Evolutionary conservation across 2,888 invertebrate species (phyloP), one percentile per base, ranked within the genome.

Genomic region (Ptilodon capucinus): DNA sequence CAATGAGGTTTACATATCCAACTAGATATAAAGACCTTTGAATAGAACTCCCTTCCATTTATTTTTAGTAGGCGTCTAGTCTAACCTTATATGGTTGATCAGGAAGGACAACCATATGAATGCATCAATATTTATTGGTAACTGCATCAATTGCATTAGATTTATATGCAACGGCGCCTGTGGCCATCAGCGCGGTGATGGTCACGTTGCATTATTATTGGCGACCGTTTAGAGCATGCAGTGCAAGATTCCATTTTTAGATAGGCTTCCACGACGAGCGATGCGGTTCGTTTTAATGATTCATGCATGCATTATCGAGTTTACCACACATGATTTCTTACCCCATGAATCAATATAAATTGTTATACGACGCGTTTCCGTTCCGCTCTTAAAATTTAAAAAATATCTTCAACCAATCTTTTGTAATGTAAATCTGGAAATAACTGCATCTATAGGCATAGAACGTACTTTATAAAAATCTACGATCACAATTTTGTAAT

Each of bases 171-270:
- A 35, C 35, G 35, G 1, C 17, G 35, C 14, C 9, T 16, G 35
- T 17, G 16, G 35, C 17, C 35, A 35, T 17, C 35, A 17, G 11
- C 3, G n/a, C n/a, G n/a, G n/a, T n/a, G 35, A 35, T 17, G 17
- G 60, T 60, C 57, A 62, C 57, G 62, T 60, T 60, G 45, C 46
- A 55, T 57, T 44, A 49, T 52, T 57, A 53, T 54, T 39, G 55
- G 28, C 28, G 39, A 23, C 41, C 50, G 51, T 53, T 52, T 54
- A 57, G 25, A 51, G 48, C 52, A 57, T 45, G 38, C 32, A 49
- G 49, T 52, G 42, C 51, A 44, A 50, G 55, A 50, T 60, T 51
- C 58, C 58, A 52, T 63, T 51, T 60, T 63, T 54, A 58, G 65
- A 48, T 44, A 9, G 40, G 42, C 47, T 42, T 44, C 44, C 41